phyloP scores from a whole-genome alignment of 64 coral and sea anemone genomes.

The Hydrozoanthus tunicans region DNA sequence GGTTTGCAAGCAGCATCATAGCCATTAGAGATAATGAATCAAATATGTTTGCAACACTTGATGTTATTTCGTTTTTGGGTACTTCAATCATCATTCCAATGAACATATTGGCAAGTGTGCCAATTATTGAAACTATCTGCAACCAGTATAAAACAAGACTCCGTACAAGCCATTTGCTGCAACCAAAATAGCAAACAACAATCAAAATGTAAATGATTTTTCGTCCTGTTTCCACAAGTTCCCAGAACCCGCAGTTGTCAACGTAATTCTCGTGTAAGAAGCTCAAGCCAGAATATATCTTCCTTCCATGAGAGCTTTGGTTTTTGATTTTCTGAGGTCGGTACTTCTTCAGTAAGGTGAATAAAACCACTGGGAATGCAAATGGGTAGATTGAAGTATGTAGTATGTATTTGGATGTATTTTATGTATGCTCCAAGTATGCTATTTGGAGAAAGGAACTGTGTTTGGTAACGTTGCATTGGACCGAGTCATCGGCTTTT shows the following conservation, averaged over 20 bases:
- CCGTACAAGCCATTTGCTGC: background rate
- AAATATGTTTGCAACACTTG: background rate
- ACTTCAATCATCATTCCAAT: background rate
- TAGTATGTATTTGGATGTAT: too few relatives aligned
- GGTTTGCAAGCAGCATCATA: background rate
- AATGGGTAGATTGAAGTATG: background rate
- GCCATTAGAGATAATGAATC: background rate
- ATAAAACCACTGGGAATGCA: background rate
- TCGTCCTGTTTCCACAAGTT: background rate
- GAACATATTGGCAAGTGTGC: background rate
- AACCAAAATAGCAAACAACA: background rate
- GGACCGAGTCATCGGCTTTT: background rate
- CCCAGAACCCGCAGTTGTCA: background rate
- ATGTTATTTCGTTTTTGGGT: background rate
- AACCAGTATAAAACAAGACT: conserved; percentile 3
- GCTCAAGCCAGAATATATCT: background rate
- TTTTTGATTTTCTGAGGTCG: background rate
- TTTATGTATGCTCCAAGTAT: background rate
- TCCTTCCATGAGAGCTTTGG: background rate
- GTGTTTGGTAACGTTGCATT: background rate
- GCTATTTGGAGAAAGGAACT: background rate
- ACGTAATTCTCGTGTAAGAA: background rate
- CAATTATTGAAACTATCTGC: background rate
- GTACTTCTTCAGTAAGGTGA: background rate
- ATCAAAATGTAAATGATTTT: background rate